Evolutionary conservation across 2,113 vertebrate genomes (phyloP), one percentile per base, ranked within the genome.

Genomic region (Arothron firmamentum): DNA sequence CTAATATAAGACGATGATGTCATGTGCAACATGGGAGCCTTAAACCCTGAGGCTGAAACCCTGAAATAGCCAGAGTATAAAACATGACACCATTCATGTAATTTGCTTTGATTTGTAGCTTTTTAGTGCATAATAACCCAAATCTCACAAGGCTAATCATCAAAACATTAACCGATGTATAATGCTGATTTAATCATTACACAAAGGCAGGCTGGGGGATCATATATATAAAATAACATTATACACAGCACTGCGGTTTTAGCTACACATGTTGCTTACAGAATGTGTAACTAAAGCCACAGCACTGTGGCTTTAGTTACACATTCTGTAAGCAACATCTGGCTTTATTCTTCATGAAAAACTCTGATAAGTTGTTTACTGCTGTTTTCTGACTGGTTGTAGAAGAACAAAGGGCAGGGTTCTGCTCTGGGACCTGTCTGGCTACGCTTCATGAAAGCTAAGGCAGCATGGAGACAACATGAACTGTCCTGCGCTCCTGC

Each of bases 1-100:
- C 60, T 56, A 62, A 50, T 59, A 73, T 75, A 67, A 85, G 77
- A 70, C 74, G 78, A 41, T 88, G 85, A 88, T 61, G 81, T 85
- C 77, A 88, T 87, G 69, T 55, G 43, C 60, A 52, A 28, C 62
- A 62, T 21, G 68, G 58, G 68, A 56, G 23, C 64, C 16, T 7
- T 49, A 60, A 16, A 56, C 71, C 62, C 80, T 77, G 72, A 65
- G 55, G 55, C 45, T 49, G 19, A 70, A 70, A n/a, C n/a, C 68
- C 77, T 62, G 62, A 70, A 67, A 56, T 28, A 46, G 75, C 74
- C 56, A 65, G 52, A 69, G 41, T 59, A 42, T 68, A 70, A 68
- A 19, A 76, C 47, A 62, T 65, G 56, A 77, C 15, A 45, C 47
- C 47, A 62, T 75, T 79, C 23, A 45, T 78, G 52, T 64, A 9